Evolutionary conservation across 2,113 vertebrate genomes (phyloP).

Genomic region (Vireo altiloquus): DNA sequence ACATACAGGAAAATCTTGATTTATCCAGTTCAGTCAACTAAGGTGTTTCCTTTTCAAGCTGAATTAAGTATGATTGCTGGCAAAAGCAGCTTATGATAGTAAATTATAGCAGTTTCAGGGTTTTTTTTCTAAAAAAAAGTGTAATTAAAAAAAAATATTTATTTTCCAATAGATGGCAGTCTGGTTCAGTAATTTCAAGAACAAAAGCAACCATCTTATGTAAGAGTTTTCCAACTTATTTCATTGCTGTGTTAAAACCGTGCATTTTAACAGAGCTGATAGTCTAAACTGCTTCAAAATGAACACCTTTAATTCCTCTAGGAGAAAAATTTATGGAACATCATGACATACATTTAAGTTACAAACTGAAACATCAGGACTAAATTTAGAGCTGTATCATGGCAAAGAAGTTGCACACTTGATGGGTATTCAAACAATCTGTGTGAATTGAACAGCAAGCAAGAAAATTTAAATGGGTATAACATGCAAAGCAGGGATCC

Average conservation of each 20-base stretch:
- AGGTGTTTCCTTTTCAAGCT: not conserved
- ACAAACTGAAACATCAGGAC: not conserved
- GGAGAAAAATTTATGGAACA: not conserved
- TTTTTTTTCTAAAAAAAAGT: not conserved
- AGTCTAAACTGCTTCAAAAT: not conserved
- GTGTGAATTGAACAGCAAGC: not conserved
- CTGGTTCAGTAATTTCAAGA: conserved; percentile 72
- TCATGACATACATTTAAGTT: not conserved
- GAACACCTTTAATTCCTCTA: not conserved
- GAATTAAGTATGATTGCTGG: not conserved
- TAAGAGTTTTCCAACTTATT: conserved; percentile 44
- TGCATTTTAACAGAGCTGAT: not conserved
- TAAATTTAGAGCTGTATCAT: not conserved
- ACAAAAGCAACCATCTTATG: conserved; percentile 65
- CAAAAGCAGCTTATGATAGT: not conserved
- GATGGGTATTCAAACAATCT: not conserved
- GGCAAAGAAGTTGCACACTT: not conserved
- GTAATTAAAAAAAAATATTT: conserved; percentile 16
- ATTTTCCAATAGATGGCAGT: conserved; percentile 78
- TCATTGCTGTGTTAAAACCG: not conserved
- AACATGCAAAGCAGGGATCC: not conserved
- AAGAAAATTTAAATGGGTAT: not conserved
- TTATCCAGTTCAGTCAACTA: not conserved
- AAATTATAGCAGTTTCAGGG: not conserved
- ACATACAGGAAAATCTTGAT: not conserved